phyloP scores from a whole-genome alignment of 37 sponge, comb jelly and placozoan genomes.

The Diacarnus erythraeanus region DNA sequence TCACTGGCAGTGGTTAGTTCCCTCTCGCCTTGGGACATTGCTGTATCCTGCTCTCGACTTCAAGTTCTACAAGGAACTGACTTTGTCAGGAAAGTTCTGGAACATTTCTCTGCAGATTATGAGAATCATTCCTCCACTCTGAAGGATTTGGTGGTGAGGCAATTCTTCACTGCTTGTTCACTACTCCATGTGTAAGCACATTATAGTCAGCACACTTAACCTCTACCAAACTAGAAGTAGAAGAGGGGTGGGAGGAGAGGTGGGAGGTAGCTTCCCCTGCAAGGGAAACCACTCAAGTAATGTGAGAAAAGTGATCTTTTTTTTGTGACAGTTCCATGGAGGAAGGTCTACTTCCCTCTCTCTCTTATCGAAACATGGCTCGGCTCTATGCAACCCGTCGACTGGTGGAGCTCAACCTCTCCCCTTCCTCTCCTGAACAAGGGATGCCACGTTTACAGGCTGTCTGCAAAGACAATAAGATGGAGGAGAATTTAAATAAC shows the following conservation, averaged over 20 bases:
- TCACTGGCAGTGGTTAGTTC: conserved; percentile 38
- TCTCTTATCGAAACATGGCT: conserved; percentile 41
- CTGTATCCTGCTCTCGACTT: conserved; percentile 34
- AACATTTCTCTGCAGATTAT: conserved; percentile 42
- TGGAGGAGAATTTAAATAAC: conserved; percentile 45
- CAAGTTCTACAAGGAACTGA: background rate
- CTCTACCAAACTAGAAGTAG: background rate
- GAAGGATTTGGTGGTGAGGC: conserved; percentile 2
- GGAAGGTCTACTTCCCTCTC: conserved; percentile 35
- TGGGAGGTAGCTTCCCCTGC: background rate
- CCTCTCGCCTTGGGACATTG: conserved; percentile 52
- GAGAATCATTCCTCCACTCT: background rate
- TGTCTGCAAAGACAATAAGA: conserved; percentile 6
- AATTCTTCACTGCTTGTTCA: conserved; percentile 48
- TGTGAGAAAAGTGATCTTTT: no score
- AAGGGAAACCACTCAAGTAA: background rate
- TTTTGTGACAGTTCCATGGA: conserved; percentile 34
- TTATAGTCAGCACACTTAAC: background rate
- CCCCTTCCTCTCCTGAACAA: conserved; percentile 6
- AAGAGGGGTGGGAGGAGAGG: background rate
- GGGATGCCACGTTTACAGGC: conserved; percentile 4
- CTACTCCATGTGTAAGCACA: conserved; percentile 39
- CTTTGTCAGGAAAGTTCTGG: conserved; percentile 29
- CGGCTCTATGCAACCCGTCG: conserved; percentile 38
- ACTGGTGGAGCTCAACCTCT: conserved; percentile 35